These are phyloP conservation scores for Melospiza georgiana DNA, from an alignment of 2,113 vertebrate species.

Conservation along the genomic window DNA sequence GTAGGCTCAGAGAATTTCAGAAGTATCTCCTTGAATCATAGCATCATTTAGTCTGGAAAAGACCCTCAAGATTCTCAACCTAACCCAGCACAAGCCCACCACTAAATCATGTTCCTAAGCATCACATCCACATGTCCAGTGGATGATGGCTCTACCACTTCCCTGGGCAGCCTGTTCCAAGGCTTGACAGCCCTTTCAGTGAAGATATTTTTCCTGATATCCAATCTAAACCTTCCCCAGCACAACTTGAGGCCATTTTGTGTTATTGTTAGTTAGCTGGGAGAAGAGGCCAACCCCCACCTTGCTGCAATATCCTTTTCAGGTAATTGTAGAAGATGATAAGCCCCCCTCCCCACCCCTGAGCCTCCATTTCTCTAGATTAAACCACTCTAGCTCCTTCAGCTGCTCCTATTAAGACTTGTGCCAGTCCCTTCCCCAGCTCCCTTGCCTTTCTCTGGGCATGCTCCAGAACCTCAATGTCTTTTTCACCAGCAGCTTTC, in stretches of 20 bases:
- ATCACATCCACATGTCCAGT: not conserved
- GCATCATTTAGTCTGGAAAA: not conserved
- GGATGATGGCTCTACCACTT: not conserved
- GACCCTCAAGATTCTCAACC: not conserved
- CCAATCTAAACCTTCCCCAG: not conserved
- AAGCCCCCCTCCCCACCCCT: fast-evolving
- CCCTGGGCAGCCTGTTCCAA: not conserved
- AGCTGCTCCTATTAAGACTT: not conserved
- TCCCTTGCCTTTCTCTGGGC: not conserved
- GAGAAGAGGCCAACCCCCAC: not conserved
- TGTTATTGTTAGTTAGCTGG: not conserved
- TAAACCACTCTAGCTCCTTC: not conserved
- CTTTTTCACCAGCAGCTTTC: not conserved
- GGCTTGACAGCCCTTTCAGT: not conserved
- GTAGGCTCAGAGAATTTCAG: not conserved
- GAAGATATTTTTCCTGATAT: not conserved
- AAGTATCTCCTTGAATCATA: not conserved
- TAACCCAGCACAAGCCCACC: not conserved
- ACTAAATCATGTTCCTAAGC: not conserved
- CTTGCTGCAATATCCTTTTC: not conserved
- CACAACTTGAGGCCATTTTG: not conserved
- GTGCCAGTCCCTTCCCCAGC: not conserved
- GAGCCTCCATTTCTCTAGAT: not conserved
- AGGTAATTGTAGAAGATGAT: not conserved
- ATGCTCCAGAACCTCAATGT: fast-evolving